Evolutionary conservation across 1,140 invertebrate genomes (phyloP), one percentile per base, ranked within the genome.

Genomic region (Himalopsyche phryganea): DNA sequence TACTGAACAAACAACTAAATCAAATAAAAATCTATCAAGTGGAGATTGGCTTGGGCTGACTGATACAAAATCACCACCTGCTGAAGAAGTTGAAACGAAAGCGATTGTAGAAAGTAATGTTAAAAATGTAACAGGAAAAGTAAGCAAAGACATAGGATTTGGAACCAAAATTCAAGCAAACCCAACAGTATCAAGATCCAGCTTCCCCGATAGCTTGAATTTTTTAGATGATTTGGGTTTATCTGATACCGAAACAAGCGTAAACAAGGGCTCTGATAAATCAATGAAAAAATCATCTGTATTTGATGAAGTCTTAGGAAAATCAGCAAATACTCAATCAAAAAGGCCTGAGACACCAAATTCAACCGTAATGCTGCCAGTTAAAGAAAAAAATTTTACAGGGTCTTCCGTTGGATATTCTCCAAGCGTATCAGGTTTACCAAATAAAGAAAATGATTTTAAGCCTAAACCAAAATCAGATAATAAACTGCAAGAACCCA

Each of bases 1-100:
- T 35, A 66, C 62, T 49, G 50, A 47, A 15, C 63, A 69, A 2
- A 61, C 41, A 18, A 18, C 59, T 2, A 70, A 58, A 70, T 65
- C 64, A 62, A 51, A 69, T 46, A 74, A 73, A 66, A 48, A 41
- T 36, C 72, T 71, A 53, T 58, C 69, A 4, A 68, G 51, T 57
- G 71, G 70, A 20, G 74, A 77, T 61, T 78, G 75, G 74, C 67
- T 78, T 1, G 75, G 76, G 17, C 67, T 76, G 44, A 72, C 73
- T 66, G 66, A 76, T 61, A 46, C 61, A n/a, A 28, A 28, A 28
- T 5, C 23, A 28, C 23, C 23, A 9, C 23, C 23, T 9, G 4
- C 23, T 5, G 23, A 28, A 28, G 23, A 28, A 28, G 9, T 9
- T 28, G 23, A 28, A 28, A 28, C 23, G 3, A 28, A 28, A 28